Conservation (phyloP, 1,140 invertebrate species). For the Paraescarpia echinospica region DNA sequence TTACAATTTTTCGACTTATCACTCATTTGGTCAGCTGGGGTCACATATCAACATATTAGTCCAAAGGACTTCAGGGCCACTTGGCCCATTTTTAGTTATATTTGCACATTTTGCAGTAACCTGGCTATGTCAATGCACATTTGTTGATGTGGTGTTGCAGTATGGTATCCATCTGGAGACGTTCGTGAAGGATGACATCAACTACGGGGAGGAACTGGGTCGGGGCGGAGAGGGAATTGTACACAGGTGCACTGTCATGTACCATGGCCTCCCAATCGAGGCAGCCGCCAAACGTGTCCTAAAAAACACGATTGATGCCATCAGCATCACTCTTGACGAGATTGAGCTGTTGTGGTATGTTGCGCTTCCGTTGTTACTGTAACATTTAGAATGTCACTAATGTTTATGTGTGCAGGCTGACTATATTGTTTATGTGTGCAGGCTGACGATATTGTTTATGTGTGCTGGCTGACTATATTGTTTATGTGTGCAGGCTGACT, state of each 20-base stretch:
- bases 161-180: slow-evolving; percentile 24
- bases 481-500: no score
- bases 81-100: no score
- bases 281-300: slow-evolving; percentile 31
- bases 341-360: slow-evolving; percentile 31
- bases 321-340: slow-evolving; percentile 29
- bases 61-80: no score
- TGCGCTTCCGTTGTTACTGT: neutral
- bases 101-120: no score
- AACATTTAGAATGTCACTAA: neutral
- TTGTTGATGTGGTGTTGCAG: slow-evolving; percentile 16
- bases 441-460: no score
- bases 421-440: neutral
- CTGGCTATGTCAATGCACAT: no score
- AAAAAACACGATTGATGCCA: slow-evolving; percentile 26
- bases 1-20: no score
- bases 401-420: neutral
- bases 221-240: slow-evolving; percentile 30
- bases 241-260: slow-evolving; percentile 30
- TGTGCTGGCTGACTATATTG: no score
- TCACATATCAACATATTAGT: no score
- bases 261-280: slow-evolving; percentile 23
- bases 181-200: slow-evolving; percentile 26
- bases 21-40: no score
- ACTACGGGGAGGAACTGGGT: slow-evolving; percentile 27